A percentile compares a stretch with the other conserved stretches of the same genome.
Conservation (phyloP, 2,888 invertebrate species). For the Lasioglossum villosulum region DNA sequence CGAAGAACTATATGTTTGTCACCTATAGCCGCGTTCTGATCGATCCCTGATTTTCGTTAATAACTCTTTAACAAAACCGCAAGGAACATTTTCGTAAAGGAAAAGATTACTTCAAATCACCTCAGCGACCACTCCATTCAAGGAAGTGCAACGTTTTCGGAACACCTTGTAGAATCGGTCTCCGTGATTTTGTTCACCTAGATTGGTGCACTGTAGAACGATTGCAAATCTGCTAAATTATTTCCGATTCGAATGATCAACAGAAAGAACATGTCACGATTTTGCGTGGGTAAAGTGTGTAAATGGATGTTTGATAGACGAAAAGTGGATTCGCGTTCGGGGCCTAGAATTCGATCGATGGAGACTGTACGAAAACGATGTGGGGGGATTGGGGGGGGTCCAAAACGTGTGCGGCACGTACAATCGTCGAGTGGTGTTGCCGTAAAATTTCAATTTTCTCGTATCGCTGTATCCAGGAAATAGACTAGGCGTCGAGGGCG, state of each 20-base stretch:
- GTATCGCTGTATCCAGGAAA: conserved; percentile 59
- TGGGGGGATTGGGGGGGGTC: background rate
- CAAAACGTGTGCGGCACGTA: conserved; percentile 37
- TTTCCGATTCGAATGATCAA: background rate
- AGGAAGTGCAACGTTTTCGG: too few relatives aligned
- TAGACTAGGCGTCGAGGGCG: conserved; percentile 41
- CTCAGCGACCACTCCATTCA: too few relatives aligned
- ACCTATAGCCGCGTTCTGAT: too few relatives aligned
- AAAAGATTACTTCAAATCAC: too few relatives aligned
- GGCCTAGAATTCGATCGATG: conserved; percentile 28
- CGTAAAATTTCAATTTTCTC: conserved; percentile 76
- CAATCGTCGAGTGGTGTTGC: conserved; percentile 65
- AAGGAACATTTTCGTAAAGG: too few relatives aligned
- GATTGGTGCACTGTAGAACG: background rate
- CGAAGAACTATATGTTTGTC: too few relatives aligned
- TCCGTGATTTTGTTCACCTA: background rate
- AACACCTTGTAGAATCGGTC: background rate
- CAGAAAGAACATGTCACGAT: background rate
- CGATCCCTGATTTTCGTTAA: too few relatives aligned
- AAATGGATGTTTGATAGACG: background rate
- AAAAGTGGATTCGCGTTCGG: background rate
- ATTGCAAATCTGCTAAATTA: background rate
- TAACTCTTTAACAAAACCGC: too few relatives aligned
- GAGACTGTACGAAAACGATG: background rate
- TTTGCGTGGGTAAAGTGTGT: background rate